These are phyloP conservation scores for Hepsetus odoe DNA, from an alignment of 2,113 vertebrate genomes.

Conservation along the genomic window DNA sequence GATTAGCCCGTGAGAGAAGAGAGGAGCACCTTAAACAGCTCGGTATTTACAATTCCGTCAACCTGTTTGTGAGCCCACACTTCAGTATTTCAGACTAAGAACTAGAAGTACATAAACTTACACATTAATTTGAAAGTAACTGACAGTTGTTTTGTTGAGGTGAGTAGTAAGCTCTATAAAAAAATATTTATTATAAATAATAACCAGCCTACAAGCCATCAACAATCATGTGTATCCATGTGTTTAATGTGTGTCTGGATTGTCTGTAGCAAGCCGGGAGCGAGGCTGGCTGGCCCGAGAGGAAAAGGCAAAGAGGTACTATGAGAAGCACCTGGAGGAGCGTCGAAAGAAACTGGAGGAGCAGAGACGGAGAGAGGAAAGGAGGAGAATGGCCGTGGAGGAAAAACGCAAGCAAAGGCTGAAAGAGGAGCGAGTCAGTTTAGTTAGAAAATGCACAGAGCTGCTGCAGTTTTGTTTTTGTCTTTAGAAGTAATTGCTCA, in stretches of 20 bases:
- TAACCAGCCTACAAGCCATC: background rate
- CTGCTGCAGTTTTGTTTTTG: background rate
- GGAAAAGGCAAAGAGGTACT: slow-evolving; percentile 82
- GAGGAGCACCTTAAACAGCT: slow-evolving; percentile 84
- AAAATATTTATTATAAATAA: too few species aligned
- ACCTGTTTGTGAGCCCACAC: background rate
- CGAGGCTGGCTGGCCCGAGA: slow-evolving; percentile 83
- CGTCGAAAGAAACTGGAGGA: slow-evolving; percentile 87
- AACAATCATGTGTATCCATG: background rate
- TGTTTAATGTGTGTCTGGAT: background rate
- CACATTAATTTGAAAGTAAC: too few species aligned
- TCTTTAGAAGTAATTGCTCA: background rate
- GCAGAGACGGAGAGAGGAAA: slow-evolving; percentile 86
- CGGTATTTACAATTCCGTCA: slow-evolving; percentile 70
- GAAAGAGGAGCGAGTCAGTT: slow-evolving; percentile 87
- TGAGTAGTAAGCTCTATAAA: too few species aligned
- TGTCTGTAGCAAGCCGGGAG: slow-evolving; percentile 82
- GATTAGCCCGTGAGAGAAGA: slow-evolving; percentile 85
- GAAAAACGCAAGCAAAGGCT: slow-evolving; percentile 87
- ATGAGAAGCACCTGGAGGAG: slow-evolving; percentile 89
- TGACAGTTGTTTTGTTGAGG: too few species aligned
- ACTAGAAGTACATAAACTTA: too few species aligned
- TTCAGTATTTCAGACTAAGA: too few species aligned
- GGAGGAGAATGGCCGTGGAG: slow-evolving; percentile 85
- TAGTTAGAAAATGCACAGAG: background rate